A percentile compares a stretch with the other conserved stretches of the same genome.
Evolutionary conservation across 2,113 vertebrate genomes (phyloP).

Genomic region (Hiodon tergisus): DNA sequence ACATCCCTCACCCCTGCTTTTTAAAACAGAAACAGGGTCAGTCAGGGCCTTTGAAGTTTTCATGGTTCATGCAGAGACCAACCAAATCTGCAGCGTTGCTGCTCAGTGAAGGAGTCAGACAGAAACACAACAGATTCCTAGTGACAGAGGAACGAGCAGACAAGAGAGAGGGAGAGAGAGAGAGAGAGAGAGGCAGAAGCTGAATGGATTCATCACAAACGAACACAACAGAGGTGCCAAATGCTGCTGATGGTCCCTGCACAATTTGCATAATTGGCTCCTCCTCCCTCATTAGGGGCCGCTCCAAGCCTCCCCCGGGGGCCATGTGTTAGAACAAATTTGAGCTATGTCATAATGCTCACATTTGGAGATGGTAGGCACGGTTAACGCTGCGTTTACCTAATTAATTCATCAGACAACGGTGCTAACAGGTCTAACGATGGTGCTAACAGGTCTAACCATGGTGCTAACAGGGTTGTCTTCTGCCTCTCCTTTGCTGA

Average conservation of each 20-base stretch:
- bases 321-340: constrained; percentile 63
- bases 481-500: constrained; percentile 12
- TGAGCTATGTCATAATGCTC: constrained; percentile 60
- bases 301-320: constrained; percentile 46
- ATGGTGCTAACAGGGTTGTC: constrained; percentile 34
- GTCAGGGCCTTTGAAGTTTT: not conserved
- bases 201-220: not conserved
- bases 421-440: not conserved
- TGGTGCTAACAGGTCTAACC: constrained; percentile 22
- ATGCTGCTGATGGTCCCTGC: constrained; percentile 57
- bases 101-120: constrained; percentile 44
- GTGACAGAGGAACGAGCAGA: not conserved
- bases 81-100: not conserved
- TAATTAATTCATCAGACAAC: constrained; percentile 60
- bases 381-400: constrained; percentile 56
- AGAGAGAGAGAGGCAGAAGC: not conserved
- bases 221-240: constrained; percentile 40
- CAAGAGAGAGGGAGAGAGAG: not conserved
- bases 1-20: not conserved
- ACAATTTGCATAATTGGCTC: constrained; percentile 56
- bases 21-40: not conserved
- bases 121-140: constrained; percentile 30
- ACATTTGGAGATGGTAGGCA: constrained; percentile 56
- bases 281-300: constrained; percentile 59
- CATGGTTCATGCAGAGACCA: not conserved